Base-by-base conservation (phyloP, 2,113 vertebrate species). In the Sinocyclocheilus rhinocerous region DNA sequence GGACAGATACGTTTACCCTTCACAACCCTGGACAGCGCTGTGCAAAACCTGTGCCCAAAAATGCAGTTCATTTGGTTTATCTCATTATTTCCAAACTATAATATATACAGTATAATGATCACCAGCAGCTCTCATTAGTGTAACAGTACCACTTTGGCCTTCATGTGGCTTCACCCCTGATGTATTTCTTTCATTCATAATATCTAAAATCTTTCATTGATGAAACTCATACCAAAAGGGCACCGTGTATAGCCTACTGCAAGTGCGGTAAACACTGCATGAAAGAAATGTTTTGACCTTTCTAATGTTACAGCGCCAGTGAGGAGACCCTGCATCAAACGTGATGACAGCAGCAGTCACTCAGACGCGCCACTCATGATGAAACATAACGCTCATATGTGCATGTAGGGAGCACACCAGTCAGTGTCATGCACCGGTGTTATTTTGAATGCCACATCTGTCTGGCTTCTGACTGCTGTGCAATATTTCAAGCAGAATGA, bases 401-500 rank as follows among this genome's bases (percentile, higher is more conserved):
- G 11, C 22, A 65, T 55, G n/a, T 33, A 29, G 13, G 84, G 16
- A 59, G 3, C 55, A 61, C 20, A 79, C 16, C 39, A 82, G 26
- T 33, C 48, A 83, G 67, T 83, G 20, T 42, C 48, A 73, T 15
- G 67, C 6, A 39, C 11, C 29, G 1, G 11, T 9, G 48, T 72
- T 52, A 55, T 83, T 72, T 57, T 70, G 26, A 48, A 83, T 55
- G 26, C n/a, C 45, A 83, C 81, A 83, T 83, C 45, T 83, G 81
- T 52, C 65, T 83, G 42, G 16, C 9, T 69, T 70, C 11, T 55
- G 81, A 69, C 26, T 20, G 61, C 22, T 69, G 42, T 82, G 15
- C 15, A 39, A 69, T 22, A 10, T 50, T 69, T 82, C 63, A 48
- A 69, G 10, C 6, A 12, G 24, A 69, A 24, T 63, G 33, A 39